These are phyloP conservation scores for Arizona elegans DNA, from an alignment of 2,113 vertebrate genomes.

Conservation along the genomic window DNA sequence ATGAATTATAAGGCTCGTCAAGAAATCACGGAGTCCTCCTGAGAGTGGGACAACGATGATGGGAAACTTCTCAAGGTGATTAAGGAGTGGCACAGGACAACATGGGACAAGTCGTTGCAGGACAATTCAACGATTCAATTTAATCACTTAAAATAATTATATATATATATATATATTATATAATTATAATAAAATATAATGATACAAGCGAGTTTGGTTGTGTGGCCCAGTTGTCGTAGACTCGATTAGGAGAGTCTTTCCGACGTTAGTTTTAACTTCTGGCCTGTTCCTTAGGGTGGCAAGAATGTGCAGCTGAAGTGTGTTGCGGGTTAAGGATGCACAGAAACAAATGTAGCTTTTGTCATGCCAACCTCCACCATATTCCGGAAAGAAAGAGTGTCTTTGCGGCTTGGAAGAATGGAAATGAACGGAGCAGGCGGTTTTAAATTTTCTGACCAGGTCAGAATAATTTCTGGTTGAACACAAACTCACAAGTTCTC, in stretches of 20 bases:
- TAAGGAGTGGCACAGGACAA: too few species aligned
- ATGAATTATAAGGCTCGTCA: conserved; percentile 33
- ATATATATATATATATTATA: too few species aligned
- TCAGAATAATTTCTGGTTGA: neutral
- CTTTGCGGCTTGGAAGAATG: neutral
- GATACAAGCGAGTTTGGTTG: too few species aligned
- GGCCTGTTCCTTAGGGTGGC: neutral
- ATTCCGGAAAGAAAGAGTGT: neutral
- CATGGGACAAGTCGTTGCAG: too few species aligned
- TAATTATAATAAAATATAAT: too few species aligned
- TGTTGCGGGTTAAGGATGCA: neutral
- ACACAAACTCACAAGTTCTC: neutral
- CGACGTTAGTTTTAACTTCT: neutral
- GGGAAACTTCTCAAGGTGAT: conserved; percentile 3
- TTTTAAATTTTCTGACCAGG: neutral
- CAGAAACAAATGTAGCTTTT: neutral
- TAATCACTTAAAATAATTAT: too few species aligned
- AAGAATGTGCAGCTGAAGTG: neutral
- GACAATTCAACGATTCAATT: too few species aligned
- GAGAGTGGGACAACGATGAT: neutral
- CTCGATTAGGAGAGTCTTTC: neutral
- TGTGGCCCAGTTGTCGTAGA: too few species aligned
- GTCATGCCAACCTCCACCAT: neutral
- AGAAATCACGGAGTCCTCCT: conserved; percentile 11
- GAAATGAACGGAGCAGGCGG: neutral